Evolutionary conservation across 2,113 vertebrate genomes (phyloP).

Genomic region (Scortum barcoo): DNA sequence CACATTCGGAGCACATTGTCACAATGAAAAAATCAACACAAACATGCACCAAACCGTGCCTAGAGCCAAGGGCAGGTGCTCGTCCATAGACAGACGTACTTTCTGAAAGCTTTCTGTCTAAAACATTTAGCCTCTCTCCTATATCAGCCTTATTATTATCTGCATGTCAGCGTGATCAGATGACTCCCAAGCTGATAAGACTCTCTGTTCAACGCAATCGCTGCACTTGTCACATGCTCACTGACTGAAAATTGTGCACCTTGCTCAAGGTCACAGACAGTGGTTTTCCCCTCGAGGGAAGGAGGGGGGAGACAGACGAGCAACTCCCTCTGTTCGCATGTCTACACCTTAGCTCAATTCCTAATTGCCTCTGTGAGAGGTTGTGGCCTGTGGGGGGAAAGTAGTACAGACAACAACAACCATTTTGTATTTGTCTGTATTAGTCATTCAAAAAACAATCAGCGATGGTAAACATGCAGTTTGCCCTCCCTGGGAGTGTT

Average conservation of each 20-base stretch:
- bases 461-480: conserved; percentile 61
- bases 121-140: conserved; percentile 54
- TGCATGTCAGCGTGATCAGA: conserved; percentile 71
- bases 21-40: conserved; percentile 25
- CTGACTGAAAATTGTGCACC: conserved; percentile 56
- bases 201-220: conserved; percentile 42
- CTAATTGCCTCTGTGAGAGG: conserved; percentile 68
- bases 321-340: conserved; percentile 37
- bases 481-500: conserved; percentile 61
- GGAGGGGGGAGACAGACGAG: conserved; percentile 37
- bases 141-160: conserved; percentile 67
- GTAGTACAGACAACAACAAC: conserved; percentile 35
- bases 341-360: conserved; percentile 47
- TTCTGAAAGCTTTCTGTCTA: conserved; percentile 35
- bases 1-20: conserved; percentile 38
- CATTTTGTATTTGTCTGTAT: conserved; percentile 58
- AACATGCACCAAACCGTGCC: conserved; percentile 26
- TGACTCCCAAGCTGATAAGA: conserved; percentile 52
- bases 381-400: conserved; percentile 46
- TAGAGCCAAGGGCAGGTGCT: conserved; percentile 53
- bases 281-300: conserved; percentile 22
- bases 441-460: conserved; percentile 65
- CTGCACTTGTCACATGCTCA: conserved; percentile 56
- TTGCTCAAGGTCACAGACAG: conserved; percentile 73
- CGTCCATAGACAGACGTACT: conserved; percentile 31